Evolutionary conservation across 2,113 vertebrate genomes (phyloP), one percentile per base, ranked within the genome.

Genomic region (Excalfactoria chinensis): DNA sequence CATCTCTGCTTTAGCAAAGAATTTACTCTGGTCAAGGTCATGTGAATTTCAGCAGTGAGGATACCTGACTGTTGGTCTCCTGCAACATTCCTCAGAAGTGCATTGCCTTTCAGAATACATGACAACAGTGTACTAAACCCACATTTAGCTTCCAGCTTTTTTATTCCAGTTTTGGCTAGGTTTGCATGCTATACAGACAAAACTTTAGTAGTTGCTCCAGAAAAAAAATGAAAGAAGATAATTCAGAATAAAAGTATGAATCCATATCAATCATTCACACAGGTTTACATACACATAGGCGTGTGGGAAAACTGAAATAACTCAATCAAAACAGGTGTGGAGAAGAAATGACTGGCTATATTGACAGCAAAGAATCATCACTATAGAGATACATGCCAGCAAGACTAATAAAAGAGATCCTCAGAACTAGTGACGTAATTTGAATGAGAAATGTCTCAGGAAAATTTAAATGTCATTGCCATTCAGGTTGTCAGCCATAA

Each of bases 391-490:
- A 43, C 48, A 89, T 3, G 7, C 60, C 89, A 93, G 79, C 44
- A 89, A 89, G 53, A 34, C n/a, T 89, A 70, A 89, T 75, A 93
- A 82, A 91, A 93, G 75, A 48, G 2, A 93, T 7, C 51, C 69
- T 93, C 78, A 86, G 72, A 92, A 88, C 53, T 78, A 71, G 56
- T 71, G 82, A 80, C 64, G 71, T 64, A 80, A 89, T 94, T 87
- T 91, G 84, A 93, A 94, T 88, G 91, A 85, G 55, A 72, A 91
- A 93, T 68, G n/a, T 91, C 82, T 95, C 79, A 88, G 72, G 48
- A 93, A 95, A 93, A 85, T 62, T 77, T 92, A 87, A 93, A 95
- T 93, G 91, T 64, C 87, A 84, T 84, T 89, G 68, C 72, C 71
- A 53, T 51, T 93, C 64, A 58, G 30, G 69, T 60, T 95, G 89